Conservation (phyloP, 2,113 vertebrate species). For the Excalfactoria chinensis region DNA sequence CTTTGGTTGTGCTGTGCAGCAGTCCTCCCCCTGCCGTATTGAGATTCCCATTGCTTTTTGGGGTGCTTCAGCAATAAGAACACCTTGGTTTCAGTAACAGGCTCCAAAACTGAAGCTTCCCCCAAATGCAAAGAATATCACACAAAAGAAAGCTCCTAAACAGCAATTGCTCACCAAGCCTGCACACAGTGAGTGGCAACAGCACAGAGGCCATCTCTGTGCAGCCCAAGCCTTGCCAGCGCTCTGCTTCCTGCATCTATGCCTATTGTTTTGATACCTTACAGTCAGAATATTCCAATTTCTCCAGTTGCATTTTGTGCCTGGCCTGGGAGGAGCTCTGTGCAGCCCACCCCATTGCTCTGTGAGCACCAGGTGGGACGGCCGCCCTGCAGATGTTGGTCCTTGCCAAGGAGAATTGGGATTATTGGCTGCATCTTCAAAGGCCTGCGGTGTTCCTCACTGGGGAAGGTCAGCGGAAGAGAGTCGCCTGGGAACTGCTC, state of each 20-base stretch:
- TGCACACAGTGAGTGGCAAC: neutral
- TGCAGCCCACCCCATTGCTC: neutral
- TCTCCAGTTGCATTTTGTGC: neutral
- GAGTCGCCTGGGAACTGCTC: conserved; percentile 44
- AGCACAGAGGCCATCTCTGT: conserved; percentile 24
- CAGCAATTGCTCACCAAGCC: neutral
- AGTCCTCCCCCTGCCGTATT: neutral
- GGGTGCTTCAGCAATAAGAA: neutral
- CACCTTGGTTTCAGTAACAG: neutral
- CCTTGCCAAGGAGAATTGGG: conserved; percentile 51
- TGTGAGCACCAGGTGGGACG: neutral
- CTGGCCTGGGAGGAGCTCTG: neutral
- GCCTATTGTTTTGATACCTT: neutral
- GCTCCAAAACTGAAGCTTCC: neutral
- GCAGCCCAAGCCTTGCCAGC: neutral
- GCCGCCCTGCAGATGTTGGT: neutral
- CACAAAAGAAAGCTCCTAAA: neutral
- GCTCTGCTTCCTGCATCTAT: neutral
- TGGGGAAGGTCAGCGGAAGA: conserved; percentile 49
- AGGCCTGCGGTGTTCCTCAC: conserved; percentile 36
- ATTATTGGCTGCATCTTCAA: conserved; percentile 52
- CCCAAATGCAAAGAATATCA: rapidly evolving
- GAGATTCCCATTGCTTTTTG: neutral
- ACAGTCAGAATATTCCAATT: neutral
- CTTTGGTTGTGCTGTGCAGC: neutral